A percentile compares a stretch with the other conserved stretches of the same genome.
These are phyloP conservation scores for Riparia riparia DNA, from an alignment of 2,113 vertebrate genomes.

Conservation along the genomic window DNA sequence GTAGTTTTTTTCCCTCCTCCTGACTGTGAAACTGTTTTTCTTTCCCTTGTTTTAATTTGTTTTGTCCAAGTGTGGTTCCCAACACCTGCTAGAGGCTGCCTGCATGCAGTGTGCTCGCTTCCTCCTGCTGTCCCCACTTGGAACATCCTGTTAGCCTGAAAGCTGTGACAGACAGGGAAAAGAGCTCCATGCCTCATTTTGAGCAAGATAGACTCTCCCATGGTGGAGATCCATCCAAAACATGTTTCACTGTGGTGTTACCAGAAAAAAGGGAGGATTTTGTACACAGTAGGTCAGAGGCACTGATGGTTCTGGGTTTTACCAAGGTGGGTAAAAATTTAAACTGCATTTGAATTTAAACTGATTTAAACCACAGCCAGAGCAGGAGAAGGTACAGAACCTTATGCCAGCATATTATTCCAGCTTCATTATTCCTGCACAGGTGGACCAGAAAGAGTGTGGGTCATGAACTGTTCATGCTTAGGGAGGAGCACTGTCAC, in stretches of 20 bases:
- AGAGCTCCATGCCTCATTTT: background rate
- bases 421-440: background rate
- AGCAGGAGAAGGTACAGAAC: background rate
- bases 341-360: background rate
- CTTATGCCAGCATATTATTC: background rate
- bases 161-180: background rate
- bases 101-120: background rate
- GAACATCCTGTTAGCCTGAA: background rate
- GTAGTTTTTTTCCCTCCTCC: background rate
- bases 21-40: background rate
- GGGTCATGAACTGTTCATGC: accelerated
- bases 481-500: background rate
- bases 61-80: background rate
- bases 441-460: background rate
- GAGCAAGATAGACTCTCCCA: background rate
- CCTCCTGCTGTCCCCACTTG: background rate
- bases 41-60: background rate
- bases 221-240: background rate
- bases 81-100: background rate
- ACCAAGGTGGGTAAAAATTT: background rate
- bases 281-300: background rate
- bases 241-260: background rate
- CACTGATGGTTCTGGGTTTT: background rate
- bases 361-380: background rate
- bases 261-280: background rate